Conservation (phyloP, 2,888 invertebrate species). For the Ellobium chinense region DNA sequence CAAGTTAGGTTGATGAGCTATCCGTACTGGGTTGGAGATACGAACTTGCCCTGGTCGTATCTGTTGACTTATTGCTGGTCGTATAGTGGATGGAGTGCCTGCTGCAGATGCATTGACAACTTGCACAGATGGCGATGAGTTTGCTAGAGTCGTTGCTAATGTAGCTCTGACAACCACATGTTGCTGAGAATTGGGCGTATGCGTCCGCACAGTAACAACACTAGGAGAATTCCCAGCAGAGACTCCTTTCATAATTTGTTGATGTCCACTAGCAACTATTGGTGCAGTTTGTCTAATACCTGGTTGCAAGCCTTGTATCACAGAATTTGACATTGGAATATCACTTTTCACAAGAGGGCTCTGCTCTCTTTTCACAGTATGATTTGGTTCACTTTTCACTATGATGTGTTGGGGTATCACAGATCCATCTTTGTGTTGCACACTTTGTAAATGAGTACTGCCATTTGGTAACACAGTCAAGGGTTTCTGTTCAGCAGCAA, state of each 20-base stretch:
- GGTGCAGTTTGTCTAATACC: constrained; percentile 45
- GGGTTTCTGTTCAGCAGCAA: constrained; percentile 74
- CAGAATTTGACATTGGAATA: constrained; percentile 50
- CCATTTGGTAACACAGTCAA: constrained; percentile 63
- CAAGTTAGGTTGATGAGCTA: constrained; percentile 62
- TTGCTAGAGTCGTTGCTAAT: constrained; percentile 61
- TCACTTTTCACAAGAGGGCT: constrained; percentile 48
- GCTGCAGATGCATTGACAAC: constrained; percentile 60
- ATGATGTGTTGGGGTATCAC: constrained; percentile 54
- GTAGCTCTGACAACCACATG: constrained; percentile 65
- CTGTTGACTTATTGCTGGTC: constrained; percentile 41
- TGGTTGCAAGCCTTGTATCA: constrained; percentile 47
- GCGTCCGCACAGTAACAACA: constrained; percentile 70
- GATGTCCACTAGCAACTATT: constrained; percentile 30
- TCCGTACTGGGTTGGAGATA: constrained; percentile 49
- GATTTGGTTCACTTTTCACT: constrained; percentile 54
- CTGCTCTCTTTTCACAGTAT: constrained; percentile 48
- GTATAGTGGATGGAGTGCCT: constrained; percentile 44
- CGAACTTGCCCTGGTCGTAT: constrained; percentile 45
- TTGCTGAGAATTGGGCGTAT: constrained; percentile 58
- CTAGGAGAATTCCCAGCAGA: constrained; percentile 55
- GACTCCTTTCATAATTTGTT: constrained; percentile 47
- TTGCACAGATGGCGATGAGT: constrained; percentile 57
- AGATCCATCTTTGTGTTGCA: constrained; percentile 51
- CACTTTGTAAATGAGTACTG: constrained; percentile 52